Conservation (phyloP, 1,140 invertebrate species). For the Neotoxoptera formosana region DNA sequence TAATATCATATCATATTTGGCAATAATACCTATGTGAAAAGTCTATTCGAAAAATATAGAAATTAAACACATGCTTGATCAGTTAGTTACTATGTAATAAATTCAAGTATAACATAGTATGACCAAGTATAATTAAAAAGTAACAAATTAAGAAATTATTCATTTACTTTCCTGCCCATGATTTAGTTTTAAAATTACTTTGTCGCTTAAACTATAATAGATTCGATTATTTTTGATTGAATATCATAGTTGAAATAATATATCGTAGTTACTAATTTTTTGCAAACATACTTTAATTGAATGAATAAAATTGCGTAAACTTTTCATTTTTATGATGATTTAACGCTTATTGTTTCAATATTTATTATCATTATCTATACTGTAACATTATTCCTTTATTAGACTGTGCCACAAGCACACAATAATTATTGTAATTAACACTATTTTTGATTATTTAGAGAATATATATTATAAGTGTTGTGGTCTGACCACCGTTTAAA, state of each 20-base stretch:
- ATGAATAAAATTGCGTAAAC: not conserved
- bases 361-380: not conserved
- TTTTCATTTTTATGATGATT: not conserved
- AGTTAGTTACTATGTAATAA: no score
- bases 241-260: not conserved
- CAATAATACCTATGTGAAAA: not conserved
- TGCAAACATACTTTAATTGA: not conserved
- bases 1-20: not conserved
- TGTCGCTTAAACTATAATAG: not conserved
- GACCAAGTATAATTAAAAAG: not conserved
- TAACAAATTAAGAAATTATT: not conserved
- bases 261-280: not conserved
- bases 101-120: not conserved
- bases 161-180: not conserved
- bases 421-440: not conserved
- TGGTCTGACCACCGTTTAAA: not conserved
- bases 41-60: not conserved
- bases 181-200: not conserved
- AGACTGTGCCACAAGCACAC: not conserved
- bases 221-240: not conserved
- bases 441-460: conserved; percentile 20
- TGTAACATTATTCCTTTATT: not conserved
- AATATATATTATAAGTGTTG: not conserved
- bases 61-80: not conserved
- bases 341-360: not conserved